Base-by-base conservation (phyloP, 1,140 invertebrate species). In the Cotesia typhae region DNA sequence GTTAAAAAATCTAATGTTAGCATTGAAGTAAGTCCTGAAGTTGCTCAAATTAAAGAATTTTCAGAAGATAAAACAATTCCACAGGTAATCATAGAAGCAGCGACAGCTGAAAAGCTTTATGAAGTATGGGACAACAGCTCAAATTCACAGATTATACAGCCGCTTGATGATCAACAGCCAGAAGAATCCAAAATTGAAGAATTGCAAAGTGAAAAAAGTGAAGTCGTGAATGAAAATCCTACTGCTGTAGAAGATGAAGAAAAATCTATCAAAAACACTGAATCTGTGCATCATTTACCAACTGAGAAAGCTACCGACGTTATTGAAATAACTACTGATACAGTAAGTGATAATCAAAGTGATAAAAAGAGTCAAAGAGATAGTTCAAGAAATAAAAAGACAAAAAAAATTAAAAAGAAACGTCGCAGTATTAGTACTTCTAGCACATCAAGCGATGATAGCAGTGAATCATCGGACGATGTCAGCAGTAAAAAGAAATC, bases 401-500 rank as follows among this genome's bases (percentile, higher is more conserved):
- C 7, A 55, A 75, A 73, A 73, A 71, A 55, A 12, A 64, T 57
- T 69, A 70, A 57, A 57, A 72, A 51, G 17, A 67, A 53, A 41
- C 47, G 38, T 41, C 28, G 72, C 14, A 70, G 66, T 41, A 69
- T 47, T 17, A 73, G 68, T 17, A 60, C 59, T 35, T 71, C 67
- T 35, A 73, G 71, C 14, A 65, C 63, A 4, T 73, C 71, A 52
- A 73, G 63, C 6, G 68, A 68, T 47, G 59, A 37, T 28, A 71
- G 70, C 55, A 67, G 52, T 51, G 37, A 68, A 71, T 60, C 68
- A 6, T 73, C 71, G n/a, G 63, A 67, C 3, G 77, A 60, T 51
- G 75, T 37, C 14, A 75, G 72, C 0, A 61, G 60, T 9, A 75
- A 79, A 51, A 78, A 77, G 64, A 17, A 76, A 10, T 74, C 77